phyloP scores from a whole-genome alignment of 2,888 invertebrate species.

The Nomada fucata region DNA sequence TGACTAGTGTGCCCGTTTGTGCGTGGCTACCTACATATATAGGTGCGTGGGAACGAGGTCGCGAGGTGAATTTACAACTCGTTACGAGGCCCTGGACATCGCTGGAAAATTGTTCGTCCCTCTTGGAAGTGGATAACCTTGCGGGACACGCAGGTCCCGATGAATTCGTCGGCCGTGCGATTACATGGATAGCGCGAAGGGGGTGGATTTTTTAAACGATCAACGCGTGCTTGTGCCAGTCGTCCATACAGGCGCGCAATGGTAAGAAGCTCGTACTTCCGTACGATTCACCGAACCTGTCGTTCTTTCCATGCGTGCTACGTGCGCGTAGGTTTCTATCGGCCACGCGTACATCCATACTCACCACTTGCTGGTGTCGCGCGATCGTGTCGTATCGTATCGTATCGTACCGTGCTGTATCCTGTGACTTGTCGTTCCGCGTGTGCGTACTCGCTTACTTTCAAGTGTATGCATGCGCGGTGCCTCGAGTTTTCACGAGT shows the following conservation, averaged over 20 bases:
- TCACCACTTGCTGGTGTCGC: constrained; percentile 15
- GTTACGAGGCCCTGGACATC: constrained; percentile 33
- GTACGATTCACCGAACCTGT: constrained; percentile 25
- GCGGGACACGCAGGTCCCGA: constrained; percentile 30
- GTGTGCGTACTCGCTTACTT: constrained; percentile 14
- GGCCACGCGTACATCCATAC: constrained; percentile 10
- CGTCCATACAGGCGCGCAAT: constrained; percentile 52
- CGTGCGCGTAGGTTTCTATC: constrained; percentile 27
- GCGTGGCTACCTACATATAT: constrained; percentile 41
- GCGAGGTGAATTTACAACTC: constrained; percentile 66
- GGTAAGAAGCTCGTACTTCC: constrained; percentile 59
- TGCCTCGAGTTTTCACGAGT: constrained; percentile 19
- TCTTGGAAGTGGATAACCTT: constrained; percentile 46
- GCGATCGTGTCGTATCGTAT: constrained; percentile 24
- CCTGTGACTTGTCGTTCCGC: constrained; percentile 1
- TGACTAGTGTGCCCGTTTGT: constrained; percentile 34
- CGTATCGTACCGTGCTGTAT: constrained; percentile 1
- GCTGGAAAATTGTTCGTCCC: constrained; percentile 43
- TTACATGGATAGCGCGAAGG: constrained; percentile 1
- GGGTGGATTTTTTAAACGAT: constrained; percentile 23
- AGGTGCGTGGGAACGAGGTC: constrained; percentile 71
- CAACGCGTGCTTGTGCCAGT: constrained; percentile 40
- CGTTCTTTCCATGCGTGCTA: constrained; percentile 7
- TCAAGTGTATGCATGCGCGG: constrained; percentile 13
- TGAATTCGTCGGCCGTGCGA: constrained; percentile 20